Percentiles rank a stretch among this genome's conserved stretches.
phyloP scores from a whole-genome alignment of 2,888 invertebrate species.

The Callyntrura sp. region DNA sequence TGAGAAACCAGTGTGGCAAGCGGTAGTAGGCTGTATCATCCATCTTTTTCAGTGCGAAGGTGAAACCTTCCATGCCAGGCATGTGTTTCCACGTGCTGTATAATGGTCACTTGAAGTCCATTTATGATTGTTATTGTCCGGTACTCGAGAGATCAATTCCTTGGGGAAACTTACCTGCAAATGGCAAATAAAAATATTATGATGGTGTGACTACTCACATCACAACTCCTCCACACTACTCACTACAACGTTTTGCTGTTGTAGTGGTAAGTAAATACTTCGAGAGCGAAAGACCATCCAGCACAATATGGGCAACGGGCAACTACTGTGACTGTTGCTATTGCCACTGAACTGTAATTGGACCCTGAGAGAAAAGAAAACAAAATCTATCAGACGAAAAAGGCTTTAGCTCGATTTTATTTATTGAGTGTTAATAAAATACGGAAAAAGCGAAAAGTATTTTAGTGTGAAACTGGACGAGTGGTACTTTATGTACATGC shows the following conservation, averaged over 20 bases:
- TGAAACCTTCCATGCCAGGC: conserved; percentile 65
- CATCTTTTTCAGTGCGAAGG: conserved; percentile 58
- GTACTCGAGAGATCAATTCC: conserved; percentile 67
- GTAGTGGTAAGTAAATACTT: background rate
- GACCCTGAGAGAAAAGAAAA: conserved; percentile 57
- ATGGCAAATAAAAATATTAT: conserved; percentile 73
- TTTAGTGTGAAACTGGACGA: no score
- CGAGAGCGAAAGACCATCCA: background rate
- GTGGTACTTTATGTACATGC: no score
- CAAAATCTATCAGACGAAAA: conserved; percentile 19
- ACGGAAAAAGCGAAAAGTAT: background rate
- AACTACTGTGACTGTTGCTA: background rate
- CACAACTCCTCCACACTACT: conserved; percentile 59
- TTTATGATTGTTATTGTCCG: conserved; percentile 73
- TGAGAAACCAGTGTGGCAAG: no score
- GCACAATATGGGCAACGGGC: no score
- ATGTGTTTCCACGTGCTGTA: conserved; percentile 61
- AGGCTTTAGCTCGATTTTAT: background rate
- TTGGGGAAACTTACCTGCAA: conserved; percentile 74
- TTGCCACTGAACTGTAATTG: conserved; percentile 57
- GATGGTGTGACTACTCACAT: conserved; percentile 56
- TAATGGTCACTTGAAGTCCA: conserved; percentile 69
- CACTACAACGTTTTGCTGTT: background rate
- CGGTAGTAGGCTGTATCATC: conserved; percentile 58
- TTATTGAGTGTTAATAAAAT: background rate